phyloP scores from a whole-genome alignment of 1,140 invertebrate genomes.

The Metaphire vulgaris region DNA sequence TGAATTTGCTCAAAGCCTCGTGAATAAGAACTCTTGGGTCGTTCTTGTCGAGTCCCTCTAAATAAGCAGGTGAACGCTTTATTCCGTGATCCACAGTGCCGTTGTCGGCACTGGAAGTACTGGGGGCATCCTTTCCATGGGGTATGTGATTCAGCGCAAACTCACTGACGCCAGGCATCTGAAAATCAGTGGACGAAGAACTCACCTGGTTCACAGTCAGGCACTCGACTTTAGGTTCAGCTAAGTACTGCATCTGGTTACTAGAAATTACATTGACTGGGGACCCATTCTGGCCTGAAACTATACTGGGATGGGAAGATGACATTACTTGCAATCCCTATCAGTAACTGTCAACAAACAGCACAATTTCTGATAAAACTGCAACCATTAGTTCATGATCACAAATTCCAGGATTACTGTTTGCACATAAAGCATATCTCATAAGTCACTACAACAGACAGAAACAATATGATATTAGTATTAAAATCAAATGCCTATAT shows the following conservation, averaged over 20 bases:
- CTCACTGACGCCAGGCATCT: not conserved
- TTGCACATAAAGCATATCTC: too few relatives aligned
- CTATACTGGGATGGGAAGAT: not conserved
- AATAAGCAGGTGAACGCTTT: not conserved
- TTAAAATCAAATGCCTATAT: too few relatives aligned
- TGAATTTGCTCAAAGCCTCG: constrained; percentile 11
- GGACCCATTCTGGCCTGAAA: not conserved
- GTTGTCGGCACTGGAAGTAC: not conserved
- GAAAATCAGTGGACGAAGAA: not conserved
- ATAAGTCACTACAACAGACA: too few relatives aligned
- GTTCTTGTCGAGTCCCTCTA: constrained; percentile 5
- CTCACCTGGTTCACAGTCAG: not conserved
- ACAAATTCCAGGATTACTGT: too few relatives aligned
- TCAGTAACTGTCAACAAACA: not conserved
- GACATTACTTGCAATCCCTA: not conserved
- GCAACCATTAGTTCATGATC: too few relatives aligned
- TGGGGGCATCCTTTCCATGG: not conserved
- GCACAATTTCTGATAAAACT: not conserved
- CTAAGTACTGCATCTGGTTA: not conserved
- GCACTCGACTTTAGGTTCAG: not conserved
- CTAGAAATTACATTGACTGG: not conserved
- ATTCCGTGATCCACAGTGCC: not conserved
- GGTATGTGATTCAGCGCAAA: not conserved
- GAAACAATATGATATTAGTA: too few relatives aligned
- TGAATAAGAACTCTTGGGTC: constrained; percentile 1